phyloP scores from a whole-genome alignment of 2,113 vertebrate genomes.

The Spea bombifrons region DNA sequence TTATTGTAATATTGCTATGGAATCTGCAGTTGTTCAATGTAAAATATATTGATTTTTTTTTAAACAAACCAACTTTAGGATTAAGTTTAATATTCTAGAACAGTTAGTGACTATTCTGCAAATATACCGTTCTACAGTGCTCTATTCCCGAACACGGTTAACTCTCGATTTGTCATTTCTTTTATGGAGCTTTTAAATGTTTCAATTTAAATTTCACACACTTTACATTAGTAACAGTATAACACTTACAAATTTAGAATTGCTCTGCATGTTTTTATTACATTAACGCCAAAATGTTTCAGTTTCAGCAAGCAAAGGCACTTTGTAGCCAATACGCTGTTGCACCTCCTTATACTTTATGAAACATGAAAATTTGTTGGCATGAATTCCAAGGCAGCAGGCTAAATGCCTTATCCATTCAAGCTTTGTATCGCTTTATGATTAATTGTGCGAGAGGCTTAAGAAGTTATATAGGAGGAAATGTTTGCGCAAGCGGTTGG shows the following conservation, averaged over 20 bases:
- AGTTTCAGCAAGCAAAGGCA: constrained; percentile 29
- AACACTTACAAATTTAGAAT: constrained; percentile 22
- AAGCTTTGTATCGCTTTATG: constrained; percentile 29
- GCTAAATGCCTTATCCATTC: constrained; percentile 31
- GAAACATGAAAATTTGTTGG: constrained; percentile 29
- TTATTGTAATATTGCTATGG: too few relatives aligned
- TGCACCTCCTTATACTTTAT: constrained; percentile 28
- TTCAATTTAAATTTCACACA: constrained; percentile 26
- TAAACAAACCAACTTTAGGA: too few relatives aligned
- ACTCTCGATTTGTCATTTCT: background rate
- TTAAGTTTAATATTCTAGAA: too few relatives aligned
- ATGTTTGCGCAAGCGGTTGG: constrained; percentile 19
- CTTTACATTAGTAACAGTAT: constrained; percentile 30
- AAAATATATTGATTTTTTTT: too few relatives aligned
- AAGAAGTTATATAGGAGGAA: constrained; percentile 29
- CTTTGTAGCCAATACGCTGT: constrained; percentile 29
- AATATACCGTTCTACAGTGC: too few relatives aligned
- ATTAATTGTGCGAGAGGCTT: constrained; percentile 31
- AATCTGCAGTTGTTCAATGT: too few relatives aligned
- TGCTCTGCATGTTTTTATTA: constrained; percentile 35
- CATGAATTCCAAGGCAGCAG: constrained; percentile 26
- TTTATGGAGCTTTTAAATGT: constrained; percentile 12
- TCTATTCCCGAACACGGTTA: background rate
- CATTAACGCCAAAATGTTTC: constrained; percentile 27
- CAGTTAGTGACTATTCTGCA: too few relatives aligned